phyloP scores from a whole-genome alignment of 2,888 invertebrate species.

The Drosophila fulvimacula region DNA sequence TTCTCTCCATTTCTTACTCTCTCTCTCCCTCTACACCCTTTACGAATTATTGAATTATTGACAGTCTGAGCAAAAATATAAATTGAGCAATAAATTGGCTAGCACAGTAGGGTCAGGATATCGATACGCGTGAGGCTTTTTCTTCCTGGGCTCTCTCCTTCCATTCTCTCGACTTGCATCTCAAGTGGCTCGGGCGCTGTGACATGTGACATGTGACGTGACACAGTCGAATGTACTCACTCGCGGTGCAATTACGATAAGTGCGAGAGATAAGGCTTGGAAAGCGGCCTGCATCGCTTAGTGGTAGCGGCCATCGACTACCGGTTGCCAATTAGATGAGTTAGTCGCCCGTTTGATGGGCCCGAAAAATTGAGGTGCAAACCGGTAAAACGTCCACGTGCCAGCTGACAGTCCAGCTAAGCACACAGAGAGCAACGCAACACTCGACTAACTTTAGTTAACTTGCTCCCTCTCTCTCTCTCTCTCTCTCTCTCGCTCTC shows the following conservation, averaged over 20 bases:
- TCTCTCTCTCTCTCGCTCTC: neutral
- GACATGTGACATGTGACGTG: conserved; percentile 78
- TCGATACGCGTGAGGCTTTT: conserved; percentile 72
- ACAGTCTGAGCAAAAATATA: conserved; percentile 76
- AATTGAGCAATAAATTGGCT: conserved; percentile 72
- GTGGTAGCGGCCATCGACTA: conserved; percentile 4
- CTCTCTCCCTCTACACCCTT: too few species aligned
- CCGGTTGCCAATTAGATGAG: conserved; percentile 62
- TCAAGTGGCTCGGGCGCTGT: conserved; percentile 9
- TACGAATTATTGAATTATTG: conserved; percentile 40
- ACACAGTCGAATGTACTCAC: conserved; percentile 49
- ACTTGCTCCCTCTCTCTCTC: neutral
- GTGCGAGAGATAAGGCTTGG: conserved; percentile 39
- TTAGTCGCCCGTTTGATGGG: conserved; percentile 72
- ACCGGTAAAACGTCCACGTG: conserved; percentile 47
- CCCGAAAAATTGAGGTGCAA: conserved; percentile 53
- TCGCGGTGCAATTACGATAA: conserved; percentile 50
- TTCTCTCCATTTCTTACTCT: conserved; percentile 3
- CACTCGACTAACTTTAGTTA: neutral
- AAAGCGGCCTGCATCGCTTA: conserved; percentile 30
- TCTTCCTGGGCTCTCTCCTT: neutral
- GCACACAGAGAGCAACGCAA: neutral
- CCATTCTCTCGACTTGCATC: neutral
- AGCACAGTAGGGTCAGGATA: conserved; percentile 23
- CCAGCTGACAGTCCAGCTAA: conserved; percentile 35